Evolutionary conservation across 1,140 invertebrate species (phyloP).

Genomic region (Cydia splendana): DNA sequence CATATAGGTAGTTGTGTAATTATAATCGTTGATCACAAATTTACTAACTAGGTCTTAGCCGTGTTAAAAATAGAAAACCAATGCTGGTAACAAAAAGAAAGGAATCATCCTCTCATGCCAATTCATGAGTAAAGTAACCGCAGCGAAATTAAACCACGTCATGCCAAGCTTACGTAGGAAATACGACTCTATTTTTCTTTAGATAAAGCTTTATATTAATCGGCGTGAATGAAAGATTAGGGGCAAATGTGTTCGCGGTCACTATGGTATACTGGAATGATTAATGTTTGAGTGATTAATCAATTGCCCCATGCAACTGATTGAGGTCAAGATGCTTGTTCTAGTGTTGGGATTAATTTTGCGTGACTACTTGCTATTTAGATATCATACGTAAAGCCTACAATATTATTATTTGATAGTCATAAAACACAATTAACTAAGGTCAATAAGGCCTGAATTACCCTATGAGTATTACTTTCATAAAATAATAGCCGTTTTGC

Average conservation of each 20-base stretch:
- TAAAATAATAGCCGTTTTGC: no score
- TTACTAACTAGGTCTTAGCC: not conserved
- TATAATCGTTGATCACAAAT: not conserved
- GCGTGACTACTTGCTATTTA: not conserved
- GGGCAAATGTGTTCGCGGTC: not conserved
- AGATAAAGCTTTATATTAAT: not conserved
- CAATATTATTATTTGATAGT: no score
- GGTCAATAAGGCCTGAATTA: no score
- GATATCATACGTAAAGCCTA: no score
- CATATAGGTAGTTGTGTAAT: no score
- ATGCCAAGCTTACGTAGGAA: not conserved
- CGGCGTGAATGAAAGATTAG: not conserved
- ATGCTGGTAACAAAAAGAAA: not conserved
- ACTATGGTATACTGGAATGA: not conserved
- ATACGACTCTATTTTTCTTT: not conserved
- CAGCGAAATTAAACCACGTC: not conserved
- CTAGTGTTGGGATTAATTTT: slow-evolving; percentile 24
- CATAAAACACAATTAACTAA: no score
- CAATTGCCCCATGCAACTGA: slow-evolving; percentile 30
- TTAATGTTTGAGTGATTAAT: slow-evolving; percentile 24
- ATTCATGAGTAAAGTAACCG: not conserved
- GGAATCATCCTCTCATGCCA: not conserved
- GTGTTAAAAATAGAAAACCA: not conserved
- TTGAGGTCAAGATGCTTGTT: slow-evolving; percentile 26
- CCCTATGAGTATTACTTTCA: no score